These are phyloP conservation scores for Anableps anableps DNA, from an alignment of 2,797 vertebrate genomes.

Conservation along the genomic window DNA sequence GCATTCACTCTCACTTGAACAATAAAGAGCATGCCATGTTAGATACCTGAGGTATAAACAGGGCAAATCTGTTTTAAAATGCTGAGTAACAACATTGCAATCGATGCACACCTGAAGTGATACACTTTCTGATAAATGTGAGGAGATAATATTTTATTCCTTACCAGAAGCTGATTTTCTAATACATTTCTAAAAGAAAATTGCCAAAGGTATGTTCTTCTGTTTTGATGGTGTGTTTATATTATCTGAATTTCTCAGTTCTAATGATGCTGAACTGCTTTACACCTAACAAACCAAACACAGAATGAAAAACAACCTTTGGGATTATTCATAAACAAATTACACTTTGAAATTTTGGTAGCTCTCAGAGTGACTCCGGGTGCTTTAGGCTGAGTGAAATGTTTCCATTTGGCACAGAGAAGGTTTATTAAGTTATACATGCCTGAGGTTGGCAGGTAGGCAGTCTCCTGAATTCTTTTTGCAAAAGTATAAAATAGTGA, in stretches of 20 bases:
- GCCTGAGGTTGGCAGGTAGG: not conserved
- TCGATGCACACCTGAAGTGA: no score
- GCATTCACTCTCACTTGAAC: no score
- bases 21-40: no score
- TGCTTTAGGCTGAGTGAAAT: not conserved
- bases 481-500: not conserved
- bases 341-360: not conserved
- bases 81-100: no score
- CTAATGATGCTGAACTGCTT: not conserved
- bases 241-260: not conserved
- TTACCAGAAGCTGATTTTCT: no score
- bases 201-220: not conserved
- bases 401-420: conserved; percentile 1
- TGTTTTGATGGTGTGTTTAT: not conserved
- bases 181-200: not conserved
- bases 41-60: no score
- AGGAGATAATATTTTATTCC: no score
- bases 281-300: not conserved
- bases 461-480: not conserved
- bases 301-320: not conserved
- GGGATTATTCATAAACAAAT: not conserved
- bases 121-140: no score
- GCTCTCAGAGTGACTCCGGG: not conserved
- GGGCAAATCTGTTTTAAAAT: no score
- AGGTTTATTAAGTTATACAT: not conserved